A percentile compares a stretch with the other conserved stretches of the same genome.
Evolutionary conservation across 2,113 vertebrate species (phyloP).

Genomic region (Notiomystis cincta): DNA sequence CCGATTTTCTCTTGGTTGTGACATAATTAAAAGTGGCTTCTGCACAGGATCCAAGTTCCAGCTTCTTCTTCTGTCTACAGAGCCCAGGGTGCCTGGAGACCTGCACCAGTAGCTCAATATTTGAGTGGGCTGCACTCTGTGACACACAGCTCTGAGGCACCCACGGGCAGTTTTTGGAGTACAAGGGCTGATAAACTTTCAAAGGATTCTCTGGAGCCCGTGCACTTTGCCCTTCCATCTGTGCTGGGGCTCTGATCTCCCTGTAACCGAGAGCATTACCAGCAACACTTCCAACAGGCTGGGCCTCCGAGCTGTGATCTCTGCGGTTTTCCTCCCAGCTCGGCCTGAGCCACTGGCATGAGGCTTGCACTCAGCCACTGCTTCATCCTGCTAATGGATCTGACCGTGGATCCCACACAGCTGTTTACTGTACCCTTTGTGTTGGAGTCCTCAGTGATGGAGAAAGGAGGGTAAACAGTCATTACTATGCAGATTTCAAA

Average conservation of each 20-base stretch:
- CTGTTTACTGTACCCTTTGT: slow-evolving; percentile 48
- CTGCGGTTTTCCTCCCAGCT: not conserved
- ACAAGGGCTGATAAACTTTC: slow-evolving; percentile 13
- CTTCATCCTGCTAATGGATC: not conserved
- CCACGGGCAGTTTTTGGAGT: not conserved
- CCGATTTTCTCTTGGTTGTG: not conserved
- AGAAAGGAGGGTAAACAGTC: slow-evolving; percentile 30
- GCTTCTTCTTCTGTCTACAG: not conserved
- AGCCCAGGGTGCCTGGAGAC: not conserved
- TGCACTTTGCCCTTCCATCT: slow-evolving; percentile 18
- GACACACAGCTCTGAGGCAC: not conserved
- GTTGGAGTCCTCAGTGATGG: not conserved
- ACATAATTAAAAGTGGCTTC: not conserved
- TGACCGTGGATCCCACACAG: slow-evolving; percentile 5
- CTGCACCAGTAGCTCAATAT: not conserved
- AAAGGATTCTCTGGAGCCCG: not conserved
- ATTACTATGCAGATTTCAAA: slow-evolving; percentile 75
- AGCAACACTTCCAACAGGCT: not conserved
- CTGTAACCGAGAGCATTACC: not conserved
- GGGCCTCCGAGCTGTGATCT: not conserved
- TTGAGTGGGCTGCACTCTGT: not conserved
- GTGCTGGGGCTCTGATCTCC: not conserved
- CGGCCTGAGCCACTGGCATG: not conserved
- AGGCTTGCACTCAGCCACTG: not conserved
- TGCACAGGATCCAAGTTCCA: not conserved